Evolutionary conservation across 2,113 vertebrate species (phyloP).

Genomic region (Leptobrachium ailaonicum): DNA sequence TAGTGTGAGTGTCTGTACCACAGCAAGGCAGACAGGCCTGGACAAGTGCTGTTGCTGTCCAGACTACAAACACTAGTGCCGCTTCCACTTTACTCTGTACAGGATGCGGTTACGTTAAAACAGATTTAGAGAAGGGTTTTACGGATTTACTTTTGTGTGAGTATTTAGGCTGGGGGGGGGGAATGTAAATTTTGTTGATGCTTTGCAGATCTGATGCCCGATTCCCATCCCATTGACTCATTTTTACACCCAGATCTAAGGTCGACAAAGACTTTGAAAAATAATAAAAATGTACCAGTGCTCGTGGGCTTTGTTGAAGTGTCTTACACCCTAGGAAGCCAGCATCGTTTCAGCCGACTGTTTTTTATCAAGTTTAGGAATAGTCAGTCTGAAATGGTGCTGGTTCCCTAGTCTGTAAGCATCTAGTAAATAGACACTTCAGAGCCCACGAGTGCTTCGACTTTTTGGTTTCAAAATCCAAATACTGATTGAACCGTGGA

Average conservation of each 20-base stretch:
- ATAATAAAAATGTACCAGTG: too few species aligned
- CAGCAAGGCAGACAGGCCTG: constrained; percentile 23
- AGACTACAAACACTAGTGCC: background rate
- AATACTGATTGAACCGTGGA: too few species aligned
- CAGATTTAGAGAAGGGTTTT: background rate
- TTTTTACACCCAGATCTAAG: background rate
- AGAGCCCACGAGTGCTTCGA: too few species aligned
- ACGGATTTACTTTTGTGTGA: background rate
- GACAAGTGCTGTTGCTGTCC: constrained; percentile 12
- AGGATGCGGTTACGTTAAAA: constrained; percentile 16
- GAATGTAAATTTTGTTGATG: background rate
- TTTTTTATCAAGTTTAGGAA: too few species aligned
- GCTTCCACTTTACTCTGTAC: background rate
- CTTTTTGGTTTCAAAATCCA: too few species aligned
- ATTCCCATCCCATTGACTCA: background rate
- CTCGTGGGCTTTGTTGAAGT: too few species aligned
- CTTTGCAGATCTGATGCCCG: background rate
- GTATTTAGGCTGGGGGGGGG: background rate
- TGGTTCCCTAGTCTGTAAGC: too few species aligned
- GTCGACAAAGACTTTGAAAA: background rate
- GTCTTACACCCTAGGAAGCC: too few species aligned
- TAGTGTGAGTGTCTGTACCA: background rate
- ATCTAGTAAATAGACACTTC: too few species aligned
- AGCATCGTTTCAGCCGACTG: too few species aligned
- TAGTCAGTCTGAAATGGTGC: too few species aligned